phyloP scores from a whole-genome alignment of 2,888 invertebrate species.

The Caenorhabditis sinica region DNA sequence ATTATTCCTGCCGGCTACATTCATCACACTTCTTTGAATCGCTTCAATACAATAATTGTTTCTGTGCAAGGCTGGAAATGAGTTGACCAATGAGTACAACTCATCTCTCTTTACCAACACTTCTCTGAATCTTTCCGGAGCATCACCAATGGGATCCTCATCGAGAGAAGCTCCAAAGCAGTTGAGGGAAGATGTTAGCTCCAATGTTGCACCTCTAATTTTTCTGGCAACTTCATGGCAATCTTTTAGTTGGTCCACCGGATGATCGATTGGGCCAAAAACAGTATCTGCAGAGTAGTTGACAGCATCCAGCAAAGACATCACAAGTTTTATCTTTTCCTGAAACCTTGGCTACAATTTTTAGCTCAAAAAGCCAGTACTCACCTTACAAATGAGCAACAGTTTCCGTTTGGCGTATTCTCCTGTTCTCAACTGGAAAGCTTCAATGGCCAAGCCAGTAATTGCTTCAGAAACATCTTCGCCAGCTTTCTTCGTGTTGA shows the following conservation, averaged over 20 bases:
- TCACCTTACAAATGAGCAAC: not conserved
- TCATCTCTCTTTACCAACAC: not conserved
- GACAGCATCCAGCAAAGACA: not conserved
- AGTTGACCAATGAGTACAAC: not conserved
- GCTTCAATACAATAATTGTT: not conserved
- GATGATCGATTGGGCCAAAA: not conserved
- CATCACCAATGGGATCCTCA: not conserved
- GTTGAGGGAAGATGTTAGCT: not conserved
- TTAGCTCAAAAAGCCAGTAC: not conserved
- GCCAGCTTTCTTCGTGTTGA: not conserved
- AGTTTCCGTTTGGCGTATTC: not conserved
- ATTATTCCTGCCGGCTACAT: not conserved
- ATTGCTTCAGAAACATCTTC: not conserved
- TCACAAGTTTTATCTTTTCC: not conserved
- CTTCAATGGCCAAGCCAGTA: not conserved
- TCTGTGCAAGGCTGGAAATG: not conserved
- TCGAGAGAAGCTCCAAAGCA: not conserved
- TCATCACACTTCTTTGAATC: constrained; percentile 1
- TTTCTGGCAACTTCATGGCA: not conserved
- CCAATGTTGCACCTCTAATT: not conserved
- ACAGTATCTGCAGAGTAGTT: not conserved
- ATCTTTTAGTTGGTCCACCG: not conserved
- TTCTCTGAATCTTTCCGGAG: not conserved
- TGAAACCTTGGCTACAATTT: not conserved
- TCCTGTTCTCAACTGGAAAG: not conserved